These are phyloP conservation scores for Phrynocephalus vlangalii DNA, from an alignment of 2,797 vertebrate genomes.

Conservation along the genomic window DNA sequence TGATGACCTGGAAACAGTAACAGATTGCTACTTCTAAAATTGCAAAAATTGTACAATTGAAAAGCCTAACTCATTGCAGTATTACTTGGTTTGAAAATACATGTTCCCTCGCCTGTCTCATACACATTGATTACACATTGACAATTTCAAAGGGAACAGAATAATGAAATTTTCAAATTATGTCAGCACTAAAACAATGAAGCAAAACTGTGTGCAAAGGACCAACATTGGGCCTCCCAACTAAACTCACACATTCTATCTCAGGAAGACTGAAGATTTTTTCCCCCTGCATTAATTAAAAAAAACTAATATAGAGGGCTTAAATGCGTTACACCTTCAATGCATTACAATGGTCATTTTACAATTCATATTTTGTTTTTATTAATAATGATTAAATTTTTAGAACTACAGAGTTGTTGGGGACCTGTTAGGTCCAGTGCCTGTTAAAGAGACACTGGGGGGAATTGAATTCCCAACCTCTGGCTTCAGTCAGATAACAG, in stretches of 20 bases:
- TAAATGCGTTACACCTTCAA: too few relatives aligned
- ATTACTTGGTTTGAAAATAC: neutral
- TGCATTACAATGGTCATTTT: too few relatives aligned
- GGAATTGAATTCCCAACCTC: too few relatives aligned
- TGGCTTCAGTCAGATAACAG: too few relatives aligned
- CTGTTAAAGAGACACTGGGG: too few relatives aligned
- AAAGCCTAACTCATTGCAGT: slow-evolving; percentile 10
- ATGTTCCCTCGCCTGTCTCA: neutral
- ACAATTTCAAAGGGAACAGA: neutral
- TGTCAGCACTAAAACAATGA: neutral
- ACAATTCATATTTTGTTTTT: too few relatives aligned
- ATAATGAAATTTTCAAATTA: neutral
- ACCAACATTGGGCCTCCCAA: too few relatives aligned
- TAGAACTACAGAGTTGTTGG: too few relatives aligned
- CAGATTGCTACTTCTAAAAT: slow-evolving; percentile 42
- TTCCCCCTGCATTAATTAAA: neutral
- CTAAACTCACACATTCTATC: neutral
- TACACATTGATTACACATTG: neutral
- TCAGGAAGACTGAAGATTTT: neutral
- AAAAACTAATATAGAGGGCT: neutral
- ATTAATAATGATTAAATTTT: too few relatives aligned
- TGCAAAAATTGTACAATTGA: slow-evolving; percentile 13
- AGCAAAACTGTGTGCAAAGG: neutral
- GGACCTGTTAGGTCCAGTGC: too few relatives aligned
- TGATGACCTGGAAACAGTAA: slow-evolving; percentile 86